Evolutionary conservation across 1,140 invertebrate species (phyloP).

Genomic region (Leptestheria dahalacensis): DNA sequence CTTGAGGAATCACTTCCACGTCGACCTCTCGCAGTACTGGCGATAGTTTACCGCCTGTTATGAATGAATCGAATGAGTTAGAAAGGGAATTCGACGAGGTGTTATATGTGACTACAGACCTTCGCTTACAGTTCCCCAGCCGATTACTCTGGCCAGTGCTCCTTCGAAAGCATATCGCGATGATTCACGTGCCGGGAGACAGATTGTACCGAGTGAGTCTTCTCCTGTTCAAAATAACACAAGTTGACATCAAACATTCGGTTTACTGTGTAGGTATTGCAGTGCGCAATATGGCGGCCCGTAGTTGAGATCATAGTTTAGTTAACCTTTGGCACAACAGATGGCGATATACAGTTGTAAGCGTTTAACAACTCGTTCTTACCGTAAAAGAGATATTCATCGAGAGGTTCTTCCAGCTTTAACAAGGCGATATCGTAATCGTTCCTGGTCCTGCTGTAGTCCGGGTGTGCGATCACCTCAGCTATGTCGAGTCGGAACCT

Average conservation of each 20-base stretch:
- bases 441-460: background rate
- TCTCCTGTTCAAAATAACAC: background rate
- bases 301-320: background rate
- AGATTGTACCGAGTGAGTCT: background rate
- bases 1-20: background rate
- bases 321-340: background rate
- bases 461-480: background rate
- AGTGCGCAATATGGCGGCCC: too few relatives aligned
- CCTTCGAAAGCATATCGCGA: background rate
- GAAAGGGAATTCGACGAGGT: background rate
- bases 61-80: background rate
- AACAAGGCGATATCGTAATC: constrained; percentile 8
- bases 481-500: background rate
- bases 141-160: background rate
- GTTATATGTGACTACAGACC: too few relatives aligned
- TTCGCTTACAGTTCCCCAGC: background rate
- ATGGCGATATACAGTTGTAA: too few relatives aligned
- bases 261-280: too few relatives aligned
- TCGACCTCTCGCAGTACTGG: background rate
- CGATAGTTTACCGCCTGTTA: background rate
- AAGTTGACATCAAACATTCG: too few relatives aligned
- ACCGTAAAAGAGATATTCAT: background rate
- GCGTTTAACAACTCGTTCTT: background rate
- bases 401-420: background rate
- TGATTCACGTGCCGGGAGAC: background rate